Evolutionary conservation across 2,888 invertebrate species (phyloP).

Genomic region (Aspidapion aeneum): DNA sequence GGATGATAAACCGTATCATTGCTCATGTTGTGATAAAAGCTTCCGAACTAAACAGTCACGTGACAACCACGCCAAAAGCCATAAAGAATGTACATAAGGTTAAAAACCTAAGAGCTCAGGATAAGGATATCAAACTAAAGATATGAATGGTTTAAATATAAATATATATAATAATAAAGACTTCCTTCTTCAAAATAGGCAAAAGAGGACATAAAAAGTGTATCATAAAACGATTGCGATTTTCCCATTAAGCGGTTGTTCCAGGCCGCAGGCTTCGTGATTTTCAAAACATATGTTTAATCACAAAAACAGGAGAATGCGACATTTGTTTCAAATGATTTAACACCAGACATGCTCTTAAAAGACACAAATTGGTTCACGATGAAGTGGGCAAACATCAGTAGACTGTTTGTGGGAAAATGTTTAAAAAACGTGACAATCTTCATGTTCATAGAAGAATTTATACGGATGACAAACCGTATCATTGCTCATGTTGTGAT

Average conservation of each 20-base stretch:
- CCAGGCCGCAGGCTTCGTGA: too few species aligned
- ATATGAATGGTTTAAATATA: too few species aligned
- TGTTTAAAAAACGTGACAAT: too few species aligned
- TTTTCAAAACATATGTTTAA: conserved; percentile 38
- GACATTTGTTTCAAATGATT: conserved; percentile 49
- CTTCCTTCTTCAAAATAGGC: too few species aligned
- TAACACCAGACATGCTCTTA: conserved; percentile 47
- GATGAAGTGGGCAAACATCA: conserved; percentile 42
- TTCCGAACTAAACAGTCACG: conserved; percentile 33
- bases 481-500: conserved; percentile 24
- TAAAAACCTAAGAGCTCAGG: too few species aligned
- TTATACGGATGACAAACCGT: conserved; percentile 27
- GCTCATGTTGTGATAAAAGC: conserved; percentile 24
- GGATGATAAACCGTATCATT: conserved; percentile 27
- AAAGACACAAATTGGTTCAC: conserved; percentile 49
- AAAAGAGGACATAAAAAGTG: background rate
- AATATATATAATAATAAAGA: too few species aligned
- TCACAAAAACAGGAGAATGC: conserved; percentile 45
- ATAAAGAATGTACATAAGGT: too few species aligned
- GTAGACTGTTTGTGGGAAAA: conserved; percentile 51
- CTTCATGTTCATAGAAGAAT: conserved; percentile 32
- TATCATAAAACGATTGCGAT: background rate
- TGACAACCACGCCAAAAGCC: conserved; percentile 22
- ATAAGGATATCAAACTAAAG: too few species aligned
- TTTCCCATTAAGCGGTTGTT: background rate